phyloP scores from a whole-genome alignment of 1,140 invertebrate species.

The Drosophila kanapiae region DNA sequence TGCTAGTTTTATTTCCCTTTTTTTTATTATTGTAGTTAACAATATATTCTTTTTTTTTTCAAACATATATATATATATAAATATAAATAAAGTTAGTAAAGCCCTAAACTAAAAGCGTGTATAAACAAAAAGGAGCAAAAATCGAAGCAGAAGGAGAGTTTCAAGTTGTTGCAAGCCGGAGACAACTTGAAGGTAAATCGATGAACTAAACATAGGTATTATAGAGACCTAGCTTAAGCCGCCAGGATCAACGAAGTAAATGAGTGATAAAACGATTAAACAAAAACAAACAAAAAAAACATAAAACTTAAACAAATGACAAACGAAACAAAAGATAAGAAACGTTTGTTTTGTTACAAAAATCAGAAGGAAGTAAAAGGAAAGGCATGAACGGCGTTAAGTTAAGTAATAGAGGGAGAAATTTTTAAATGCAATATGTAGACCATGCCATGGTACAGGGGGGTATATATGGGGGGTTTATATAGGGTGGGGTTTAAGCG shows the following conservation, averaged over 20 bases:
- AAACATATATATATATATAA: background rate
- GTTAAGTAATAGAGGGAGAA: constrained; percentile 7
- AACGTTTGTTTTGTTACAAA: constrained; percentile 29
- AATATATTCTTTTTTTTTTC: constrained; percentile 50
- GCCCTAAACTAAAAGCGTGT: constrained; percentile 28
- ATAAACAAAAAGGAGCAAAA: constrained; percentile 18
- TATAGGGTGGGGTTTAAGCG: background rate
- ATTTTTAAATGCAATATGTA: constrained; percentile 72
- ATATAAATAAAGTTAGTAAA: constrained; percentile 29
- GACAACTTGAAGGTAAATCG: constrained; percentile 36
- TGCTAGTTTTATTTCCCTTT: constrained; percentile 8
- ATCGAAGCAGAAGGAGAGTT: background rate
- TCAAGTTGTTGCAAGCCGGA: background rate
- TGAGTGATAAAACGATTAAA: constrained; percentile 75
- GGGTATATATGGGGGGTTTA: constrained; percentile 2
- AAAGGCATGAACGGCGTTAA: constrained; percentile 14
- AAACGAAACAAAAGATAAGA: constrained; percentile 12
- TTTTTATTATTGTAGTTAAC: constrained; percentile 72
- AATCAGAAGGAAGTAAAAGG: background rate
- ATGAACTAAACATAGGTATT: constrained; percentile 43
- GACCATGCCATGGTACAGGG: constrained; percentile 45
- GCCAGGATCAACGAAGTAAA: constrained; percentile 84
- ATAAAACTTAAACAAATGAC: constrained; percentile 15
- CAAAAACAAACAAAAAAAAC: constrained; percentile 22
- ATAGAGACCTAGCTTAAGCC: constrained; percentile 64